A percentile compares a stretch with the other conserved stretches of the same genome.
Evolutionary conservation across 2,797 vertebrate species (phyloP).

Genomic region (Harpagifer antarcticus): DNA sequence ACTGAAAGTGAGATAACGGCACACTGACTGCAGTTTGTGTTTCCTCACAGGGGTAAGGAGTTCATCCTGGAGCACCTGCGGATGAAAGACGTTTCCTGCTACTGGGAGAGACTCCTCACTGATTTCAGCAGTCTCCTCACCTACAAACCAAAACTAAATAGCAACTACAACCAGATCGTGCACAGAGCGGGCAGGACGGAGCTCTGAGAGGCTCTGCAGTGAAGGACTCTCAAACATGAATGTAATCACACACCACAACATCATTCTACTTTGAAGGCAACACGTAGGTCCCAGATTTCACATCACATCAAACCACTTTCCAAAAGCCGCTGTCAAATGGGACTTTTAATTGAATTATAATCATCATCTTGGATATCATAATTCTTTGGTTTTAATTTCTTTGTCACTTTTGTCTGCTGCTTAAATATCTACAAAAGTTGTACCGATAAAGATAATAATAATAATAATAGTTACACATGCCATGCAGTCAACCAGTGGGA

Average conservation of each 20-base stretch:
- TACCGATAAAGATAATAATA: slow-evolving; percentile 4
- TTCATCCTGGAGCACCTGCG: slow-evolving; percentile 92
- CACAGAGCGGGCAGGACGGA: slow-evolving; percentile 85
- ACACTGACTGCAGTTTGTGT: not conserved
- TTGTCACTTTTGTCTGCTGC: not conserved
- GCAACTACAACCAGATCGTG: slow-evolving; percentile 85
- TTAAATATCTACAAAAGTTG: not conserved
- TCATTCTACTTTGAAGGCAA: not conserved
- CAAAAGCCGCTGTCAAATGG: not conserved
- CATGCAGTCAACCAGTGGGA: not conserved
- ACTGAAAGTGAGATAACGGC: not conserved
- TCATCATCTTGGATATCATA: no score
- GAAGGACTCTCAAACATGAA: slow-evolving; percentile 34
- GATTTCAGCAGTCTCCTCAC: slow-evolving; percentile 89
- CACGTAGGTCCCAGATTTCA: not conserved
- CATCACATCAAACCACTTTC: not conserved
- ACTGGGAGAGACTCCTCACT: slow-evolving; percentile 93
- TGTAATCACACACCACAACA: slow-evolving; percentile 15
- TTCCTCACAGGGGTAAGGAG: slow-evolving; percentile 87
- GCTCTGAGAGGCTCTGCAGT: slow-evolving; percentile 70
- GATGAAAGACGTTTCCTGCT: slow-evolving; percentile 94
- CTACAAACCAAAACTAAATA: slow-evolving; percentile 89
- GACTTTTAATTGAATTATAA: not conserved
- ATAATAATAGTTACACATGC: not conserved
- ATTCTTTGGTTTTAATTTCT: not conserved